A percentile compares a stretch with the other conserved stretches of the same genome.
Evolutionary conservation across 2,797 vertebrate genomes (phyloP).

Genomic region (Enteromius mattozi): DNA sequence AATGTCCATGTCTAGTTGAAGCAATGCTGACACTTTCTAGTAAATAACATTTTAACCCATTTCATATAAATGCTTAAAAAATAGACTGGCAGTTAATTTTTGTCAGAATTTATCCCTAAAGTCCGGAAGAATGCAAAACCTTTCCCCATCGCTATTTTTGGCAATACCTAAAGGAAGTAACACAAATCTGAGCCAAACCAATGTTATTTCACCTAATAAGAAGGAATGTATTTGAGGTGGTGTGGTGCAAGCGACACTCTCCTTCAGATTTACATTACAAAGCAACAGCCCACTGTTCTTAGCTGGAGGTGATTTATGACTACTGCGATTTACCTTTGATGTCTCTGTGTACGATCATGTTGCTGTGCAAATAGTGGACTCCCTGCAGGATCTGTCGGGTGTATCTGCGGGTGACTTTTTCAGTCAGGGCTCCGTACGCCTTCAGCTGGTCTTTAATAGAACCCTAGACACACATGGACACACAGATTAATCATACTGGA

Average conservation of each 20-base stretch:
- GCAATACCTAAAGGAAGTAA: conserved; percentile 50
- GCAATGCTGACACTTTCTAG: conserved; percentile 29
- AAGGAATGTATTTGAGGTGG: neutral
- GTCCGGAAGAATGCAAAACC: conserved; percentile 53
- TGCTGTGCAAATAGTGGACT: conserved; percentile 91
- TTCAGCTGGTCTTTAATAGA: conserved; percentile 88
- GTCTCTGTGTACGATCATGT: conserved; percentile 95
- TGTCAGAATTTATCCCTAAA: conserved; percentile 28
- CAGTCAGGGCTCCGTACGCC: conserved; percentile 89
- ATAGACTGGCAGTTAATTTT: conserved; percentile 8
- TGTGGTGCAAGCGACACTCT: neutral
- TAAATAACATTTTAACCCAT: conserved; percentile 42
- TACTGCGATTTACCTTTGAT: conserved; percentile 84
- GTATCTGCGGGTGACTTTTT: conserved; percentile 91
- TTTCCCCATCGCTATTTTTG: conserved; percentile 63
- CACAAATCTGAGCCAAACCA: conserved; percentile 65
- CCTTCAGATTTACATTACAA: conserved; percentile 17
- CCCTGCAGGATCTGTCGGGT: conserved; percentile 92
- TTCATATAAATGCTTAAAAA: neutral
- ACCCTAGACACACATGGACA: conserved; percentile 67
- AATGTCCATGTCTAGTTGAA: conserved; percentile 33
- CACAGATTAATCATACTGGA: neutral
- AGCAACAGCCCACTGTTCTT: neutral
- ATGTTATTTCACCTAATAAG: conserved; percentile 67
- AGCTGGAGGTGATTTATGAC: neutral